Evolutionary conservation across 1,140 invertebrate species (phyloP), one percentile per base, ranked within the genome.

Genomic region (Ctenoplectra terminalis): DNA sequence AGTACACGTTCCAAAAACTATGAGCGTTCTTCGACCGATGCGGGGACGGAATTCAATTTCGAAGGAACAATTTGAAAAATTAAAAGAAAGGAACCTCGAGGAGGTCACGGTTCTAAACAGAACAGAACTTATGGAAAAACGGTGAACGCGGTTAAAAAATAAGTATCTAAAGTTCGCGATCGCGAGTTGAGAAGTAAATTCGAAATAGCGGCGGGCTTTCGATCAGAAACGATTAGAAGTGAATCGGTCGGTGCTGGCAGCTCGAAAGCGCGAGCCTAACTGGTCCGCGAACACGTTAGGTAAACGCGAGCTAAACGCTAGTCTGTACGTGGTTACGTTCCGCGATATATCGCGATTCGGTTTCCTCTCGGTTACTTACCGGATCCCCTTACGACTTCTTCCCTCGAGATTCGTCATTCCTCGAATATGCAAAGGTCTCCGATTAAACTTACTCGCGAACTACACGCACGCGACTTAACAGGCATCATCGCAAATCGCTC

Each of bases 211-310:
- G 8, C 5, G 11, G 6, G 31, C 15, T 74, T 31, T 2, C 17
- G 64, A 46, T 69, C 52, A 29, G 31, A 15, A 58, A 61, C 40
- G 46, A 77, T 82, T 52, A n/a, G 43, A 66, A 69, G 31, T 67
- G 60, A 75, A 71, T 63, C 67, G 46, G 34, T 56, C 84, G 86
- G 84, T 93, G 91, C 86, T 92, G 87, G 89, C 91, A 76, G 90
- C 87, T 92, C 87, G 91, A 90, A 92, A 92, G 92, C 92, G 86
- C 90, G 88, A 91, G 90, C 84, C 90, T 90, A 87, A 93, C 92
- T 93, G 92, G 89, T 86, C 90, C 87, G 83, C 79, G 77, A 76
- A 83, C 79, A 80, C 78, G 77, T 48, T 88, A 92, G 87, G 92
- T 92, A 92, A 92, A 92, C 88, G 88, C 90, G 89, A 91, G 83